Base-by-base conservation (phyloP, 2,113 vertebrate genomes). In the Proterorhinus semilunaris region DNA sequence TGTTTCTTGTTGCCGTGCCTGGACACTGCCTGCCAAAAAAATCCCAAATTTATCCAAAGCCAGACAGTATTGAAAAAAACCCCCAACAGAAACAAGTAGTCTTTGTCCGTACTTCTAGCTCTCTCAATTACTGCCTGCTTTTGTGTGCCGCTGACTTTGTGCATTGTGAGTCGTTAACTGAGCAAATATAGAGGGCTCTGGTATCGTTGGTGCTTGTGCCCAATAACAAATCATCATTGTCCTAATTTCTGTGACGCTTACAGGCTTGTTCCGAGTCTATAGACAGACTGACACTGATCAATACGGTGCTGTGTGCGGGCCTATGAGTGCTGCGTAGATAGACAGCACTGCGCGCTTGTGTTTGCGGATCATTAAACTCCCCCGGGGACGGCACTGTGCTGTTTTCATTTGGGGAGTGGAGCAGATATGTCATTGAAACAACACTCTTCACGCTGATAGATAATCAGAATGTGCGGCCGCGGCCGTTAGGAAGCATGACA, bases 281-380 rank as follows among this genome's bases (percentile, higher is more conserved):
- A 77, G 87, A 85, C 81, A 68, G 68, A 90, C 88, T 86, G 85
- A 84, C 83, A 85, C 75, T 53, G 79, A 92, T 93, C 91, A 91
- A 92, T 93, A 91, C 81, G 75, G 62, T 87, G 80, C n/a, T 85
- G 62, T 68, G 70, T 83, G 76, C 68, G 69, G 7, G 71, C 65
- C 15, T 3, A 9, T 7, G 57, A 75, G 72, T 68, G 69, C 61
- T 73, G 67, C 69, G 61, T 75, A 66, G 13, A 27, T 72, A 46
- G 13, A 27, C 43, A 15, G 36, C n/a, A n/a, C n/a, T 47, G 61
- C 63, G 21, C 65, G 53, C 43, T 76, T 75, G 68, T 72, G 79
- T 72, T 72, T 80, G 75, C 61, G 74, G 81, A 85, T 89, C 87
- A 81, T 89, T 90, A 89, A 87, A 73, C 79, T 81, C 84, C 83